phyloP scores from a whole-genome alignment of 1,140 invertebrate genomes.

The Daktulosphaira vitifoliae region DNA sequence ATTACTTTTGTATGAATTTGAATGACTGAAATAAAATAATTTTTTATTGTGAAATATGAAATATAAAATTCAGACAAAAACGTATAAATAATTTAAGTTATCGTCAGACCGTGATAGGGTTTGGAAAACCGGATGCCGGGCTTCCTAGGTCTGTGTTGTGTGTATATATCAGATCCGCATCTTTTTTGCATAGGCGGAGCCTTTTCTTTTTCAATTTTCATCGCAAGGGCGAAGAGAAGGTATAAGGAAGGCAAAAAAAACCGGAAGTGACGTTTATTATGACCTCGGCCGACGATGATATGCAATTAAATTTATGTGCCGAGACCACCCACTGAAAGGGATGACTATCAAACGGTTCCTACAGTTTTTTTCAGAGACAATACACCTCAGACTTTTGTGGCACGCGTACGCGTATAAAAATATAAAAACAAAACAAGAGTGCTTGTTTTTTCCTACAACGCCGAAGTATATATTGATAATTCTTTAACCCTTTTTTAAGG shows the following conservation, averaged over 20 bases:
- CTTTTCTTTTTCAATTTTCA: conserved; percentile 7
- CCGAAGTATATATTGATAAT: too few species aligned
- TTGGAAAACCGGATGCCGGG: conserved; percentile 23
- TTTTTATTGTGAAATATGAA: too few species aligned
- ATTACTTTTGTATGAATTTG: too few species aligned
- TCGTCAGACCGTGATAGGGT: not conserved
- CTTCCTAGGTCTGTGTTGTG: conserved; percentile 13
- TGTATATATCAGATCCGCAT: conserved; percentile 12
- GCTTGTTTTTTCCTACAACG: too few species aligned
- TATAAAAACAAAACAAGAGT: too few species aligned
- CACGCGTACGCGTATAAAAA: not conserved
- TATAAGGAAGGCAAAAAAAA: conserved; percentile 28
- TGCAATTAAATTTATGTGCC: conserved; percentile 34
- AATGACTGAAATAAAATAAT: too few species aligned
- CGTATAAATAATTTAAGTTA: conserved; percentile 28
- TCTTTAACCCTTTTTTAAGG: too few species aligned
- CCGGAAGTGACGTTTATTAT: conserved; percentile 33
- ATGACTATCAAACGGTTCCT: conserved; percentile 6
- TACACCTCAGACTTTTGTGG: conserved; percentile 26
- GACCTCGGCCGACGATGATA: conserved; percentile 27
- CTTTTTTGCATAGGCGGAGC: conserved; percentile 22
- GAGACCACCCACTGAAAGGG: conserved; percentile 28
- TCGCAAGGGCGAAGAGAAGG: not conserved
- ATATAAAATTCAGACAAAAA: too few species aligned
- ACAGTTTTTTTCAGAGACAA: conserved; percentile 1